phyloP scores from a whole-genome alignment of 2,888 invertebrate genomes.

The Strigamia transsilvanica region DNA sequence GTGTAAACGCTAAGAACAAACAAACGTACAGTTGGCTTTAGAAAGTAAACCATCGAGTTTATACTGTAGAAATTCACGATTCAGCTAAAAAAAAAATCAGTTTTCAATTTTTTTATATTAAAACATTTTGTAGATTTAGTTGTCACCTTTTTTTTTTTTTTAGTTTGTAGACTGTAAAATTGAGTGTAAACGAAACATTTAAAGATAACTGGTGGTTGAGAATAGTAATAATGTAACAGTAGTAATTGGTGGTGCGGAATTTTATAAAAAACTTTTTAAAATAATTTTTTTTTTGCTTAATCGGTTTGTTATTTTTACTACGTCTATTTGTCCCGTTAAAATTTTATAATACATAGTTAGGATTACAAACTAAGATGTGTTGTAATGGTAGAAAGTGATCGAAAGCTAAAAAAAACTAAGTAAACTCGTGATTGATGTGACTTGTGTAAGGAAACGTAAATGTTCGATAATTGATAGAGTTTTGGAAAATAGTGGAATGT shows the following conservation, averaged over 20 bases:
- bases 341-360: not conserved
- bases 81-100: not conserved
- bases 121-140: constrained; percentile 4
- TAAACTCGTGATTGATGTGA: not conserved
- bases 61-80: constrained; percentile 2
- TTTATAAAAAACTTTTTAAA: not conserved
- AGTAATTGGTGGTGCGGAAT: constrained; percentile 14
- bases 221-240: not conserved
- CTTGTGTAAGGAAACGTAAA: not conserved
- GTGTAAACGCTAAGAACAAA: constrained; percentile 14
- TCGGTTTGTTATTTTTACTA: not conserved
- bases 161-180: constrained; percentile 5
- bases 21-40: constrained; percentile 25
- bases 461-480: not conserved
- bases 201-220: not conserved
- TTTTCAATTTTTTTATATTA: not conserved
- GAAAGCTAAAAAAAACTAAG: not conserved
- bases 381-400: constrained; percentile 4
- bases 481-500: constrained; percentile 17
- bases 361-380: not conserved
- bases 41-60: constrained; percentile 15
- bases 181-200: constrained; percentile 1
- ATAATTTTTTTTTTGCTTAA: not conserved
- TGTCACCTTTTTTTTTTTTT: not conserved
- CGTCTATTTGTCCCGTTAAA: not conserved